A percentile compares a stretch with the other conserved stretches of the same genome.
Evolutionary conservation across 2,797 vertebrate species (phyloP).

Genomic region (Hemitrygon akajei): DNA sequence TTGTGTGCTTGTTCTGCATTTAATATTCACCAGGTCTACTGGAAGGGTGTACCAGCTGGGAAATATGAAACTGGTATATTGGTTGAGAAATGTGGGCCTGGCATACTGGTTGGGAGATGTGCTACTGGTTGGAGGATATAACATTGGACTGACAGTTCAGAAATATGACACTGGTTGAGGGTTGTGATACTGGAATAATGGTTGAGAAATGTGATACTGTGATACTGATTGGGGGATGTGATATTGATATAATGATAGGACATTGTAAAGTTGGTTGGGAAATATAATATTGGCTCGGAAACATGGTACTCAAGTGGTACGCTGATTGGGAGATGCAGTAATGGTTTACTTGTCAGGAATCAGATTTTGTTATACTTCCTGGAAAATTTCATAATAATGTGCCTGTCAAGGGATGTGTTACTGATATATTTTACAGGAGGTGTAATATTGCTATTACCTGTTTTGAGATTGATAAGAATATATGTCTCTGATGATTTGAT

Average conservation of each 20-base stretch:
- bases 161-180: background rate
- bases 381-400: background rate
- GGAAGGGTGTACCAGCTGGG: too few species aligned
- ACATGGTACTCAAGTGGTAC: background rate
- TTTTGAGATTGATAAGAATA: too few species aligned
- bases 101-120: background rate
- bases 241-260: background rate
- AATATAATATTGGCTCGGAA: background rate
- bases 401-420: background rate
- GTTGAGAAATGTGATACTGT: background rate
- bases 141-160: background rate
- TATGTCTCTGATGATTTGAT: background rate
- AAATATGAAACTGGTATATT: too few species aligned
- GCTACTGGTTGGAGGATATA: background rate
- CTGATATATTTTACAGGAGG: background rate
- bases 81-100: background rate
- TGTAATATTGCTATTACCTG: background rate
- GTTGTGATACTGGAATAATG: background rate
- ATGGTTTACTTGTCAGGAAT: background rate
- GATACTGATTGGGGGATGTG: background rate
- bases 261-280: too few species aligned
- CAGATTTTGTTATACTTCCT: too few species aligned
- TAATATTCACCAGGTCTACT: background rate
- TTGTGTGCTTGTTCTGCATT: background rate
- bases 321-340: background rate